A percentile compares a stretch with the other conserved stretches of the same genome.
phyloP scores from a whole-genome alignment of 2,888 invertebrate genomes.

The Seira ritae region DNA sequence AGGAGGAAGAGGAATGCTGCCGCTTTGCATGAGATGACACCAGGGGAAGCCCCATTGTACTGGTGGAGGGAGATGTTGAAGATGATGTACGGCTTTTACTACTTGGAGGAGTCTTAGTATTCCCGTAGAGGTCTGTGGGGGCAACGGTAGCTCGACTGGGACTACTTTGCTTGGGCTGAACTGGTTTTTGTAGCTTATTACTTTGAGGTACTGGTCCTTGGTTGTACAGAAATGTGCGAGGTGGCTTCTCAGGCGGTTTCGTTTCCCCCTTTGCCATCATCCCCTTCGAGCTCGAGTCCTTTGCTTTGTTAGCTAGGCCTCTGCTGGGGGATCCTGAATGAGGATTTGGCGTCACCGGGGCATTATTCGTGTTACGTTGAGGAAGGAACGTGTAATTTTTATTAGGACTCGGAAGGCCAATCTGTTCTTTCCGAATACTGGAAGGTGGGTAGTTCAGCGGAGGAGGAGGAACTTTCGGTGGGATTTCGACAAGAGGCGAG shows the following conservation, averaged over 20 bases:
- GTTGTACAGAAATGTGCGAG: slow-evolving; percentile 79
- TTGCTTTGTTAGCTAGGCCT: slow-evolving; percentile 11
- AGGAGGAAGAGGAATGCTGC: slow-evolving; percentile 61
- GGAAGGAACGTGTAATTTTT: slow-evolving; percentile 55
- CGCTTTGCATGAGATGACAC: slow-evolving; percentile 55
- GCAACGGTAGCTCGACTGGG: slow-evolving; percentile 4
- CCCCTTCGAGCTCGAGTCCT: not conserved
- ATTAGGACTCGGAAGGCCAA: slow-evolving; percentile 57
- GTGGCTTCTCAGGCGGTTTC: slow-evolving; percentile 84
- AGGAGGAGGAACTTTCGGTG: slow-evolving; percentile 63
- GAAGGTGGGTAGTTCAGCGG: slow-evolving; percentile 63
- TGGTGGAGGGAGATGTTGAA: slow-evolving; percentile 19
- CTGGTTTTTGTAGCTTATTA: slow-evolving; percentile 17
- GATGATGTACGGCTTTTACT: slow-evolving; percentile 1
- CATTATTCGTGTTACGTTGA: slow-evolving; percentile 33
- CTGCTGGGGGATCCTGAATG: not conserved
- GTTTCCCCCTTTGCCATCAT: not conserved
- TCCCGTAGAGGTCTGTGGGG: slow-evolving; percentile 43
- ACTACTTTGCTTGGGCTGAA: slow-evolving; percentile 35
- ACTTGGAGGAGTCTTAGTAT: slow-evolving; percentile 4
- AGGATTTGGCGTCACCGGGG: slow-evolving; percentile 34
- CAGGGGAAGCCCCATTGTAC: slow-evolving; percentile 50
- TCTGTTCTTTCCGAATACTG: slow-evolving; percentile 54
- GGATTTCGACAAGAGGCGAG: slow-evolving; percentile 29
- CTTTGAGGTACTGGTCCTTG: slow-evolving; percentile 21